Percentiles rank a stretch among this genome's conserved stretches.
These are phyloP conservation scores for Nerophis lumbriciformis DNA, from an alignment of 2,113 vertebrate genomes.

Conservation along the genomic window DNA sequence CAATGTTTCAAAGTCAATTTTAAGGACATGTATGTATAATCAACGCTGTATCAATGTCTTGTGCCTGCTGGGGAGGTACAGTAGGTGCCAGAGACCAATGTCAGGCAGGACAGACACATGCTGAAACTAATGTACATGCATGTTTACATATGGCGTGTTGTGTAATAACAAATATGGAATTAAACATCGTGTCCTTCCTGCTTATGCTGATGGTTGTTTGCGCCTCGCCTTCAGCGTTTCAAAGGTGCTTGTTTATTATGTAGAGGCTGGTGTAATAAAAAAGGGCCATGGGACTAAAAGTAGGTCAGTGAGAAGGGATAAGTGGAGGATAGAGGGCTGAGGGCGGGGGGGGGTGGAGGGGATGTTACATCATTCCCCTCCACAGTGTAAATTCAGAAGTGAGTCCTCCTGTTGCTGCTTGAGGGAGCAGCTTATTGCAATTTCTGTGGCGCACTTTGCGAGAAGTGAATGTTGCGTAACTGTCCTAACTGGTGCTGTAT, in stretches of 20 bases:
- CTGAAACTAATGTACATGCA: no score
- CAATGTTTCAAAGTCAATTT: no score
- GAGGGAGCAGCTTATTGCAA: conserved; percentile 37
- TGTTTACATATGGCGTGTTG: no score
- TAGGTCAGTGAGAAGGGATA: conserved; percentile 65
- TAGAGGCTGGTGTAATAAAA: conserved; percentile 48
- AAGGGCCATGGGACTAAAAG: conserved; percentile 62
- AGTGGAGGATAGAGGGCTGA: conserved; percentile 19
- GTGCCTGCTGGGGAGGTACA: no score
- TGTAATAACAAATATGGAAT: no score
- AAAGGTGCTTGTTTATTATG: conserved; percentile 33
- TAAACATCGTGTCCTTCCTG: no score
- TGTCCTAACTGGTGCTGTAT: neutral
- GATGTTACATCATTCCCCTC: conserved; percentile 56
- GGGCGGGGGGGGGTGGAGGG: conserved; percentile 11
- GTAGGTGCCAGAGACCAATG: no score
- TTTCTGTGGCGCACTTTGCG: neutral
- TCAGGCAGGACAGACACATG: no score
- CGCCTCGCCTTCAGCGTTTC: neutral
- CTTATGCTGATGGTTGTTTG: neutral
- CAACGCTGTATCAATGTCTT: no score
- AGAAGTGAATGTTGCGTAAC: neutral
- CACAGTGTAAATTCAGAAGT: conserved; percentile 42
- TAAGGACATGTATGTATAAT: no score
- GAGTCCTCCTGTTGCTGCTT: conserved; percentile 28